Conservation (phyloP, 2,797 vertebrate genomes). For the Sardinella longiceps region DNA sequence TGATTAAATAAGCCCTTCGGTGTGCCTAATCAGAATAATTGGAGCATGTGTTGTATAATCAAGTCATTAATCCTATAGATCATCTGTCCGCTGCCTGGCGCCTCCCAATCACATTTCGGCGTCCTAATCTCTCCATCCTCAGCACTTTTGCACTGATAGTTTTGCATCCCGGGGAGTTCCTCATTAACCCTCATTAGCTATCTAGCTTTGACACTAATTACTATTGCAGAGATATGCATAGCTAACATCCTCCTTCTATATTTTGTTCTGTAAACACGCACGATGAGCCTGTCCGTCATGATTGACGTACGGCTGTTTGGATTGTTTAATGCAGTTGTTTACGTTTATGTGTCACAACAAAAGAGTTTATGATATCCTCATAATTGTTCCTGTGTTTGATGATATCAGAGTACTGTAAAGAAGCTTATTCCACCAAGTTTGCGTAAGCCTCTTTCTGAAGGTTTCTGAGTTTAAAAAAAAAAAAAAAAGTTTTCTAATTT, state of each 20-base stretch:
- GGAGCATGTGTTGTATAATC: conserved; percentile 54
- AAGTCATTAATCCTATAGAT: conserved; percentile 53
- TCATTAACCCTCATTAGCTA: conserved; percentile 64
- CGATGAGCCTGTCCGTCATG: not conserved
- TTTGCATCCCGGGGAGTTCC: conserved; percentile 51
- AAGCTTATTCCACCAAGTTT: not conserved
- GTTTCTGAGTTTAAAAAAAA: not conserved
- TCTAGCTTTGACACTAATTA: conserved; percentile 63
- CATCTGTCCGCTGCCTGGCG: conserved; percentile 33
- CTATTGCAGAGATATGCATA: conserved; percentile 43
- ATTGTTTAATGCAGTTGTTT: not conserved
- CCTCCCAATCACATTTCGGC: conserved; percentile 31
- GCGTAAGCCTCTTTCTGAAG: not conserved
- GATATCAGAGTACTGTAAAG: not conserved
- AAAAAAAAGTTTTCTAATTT: not conserved
- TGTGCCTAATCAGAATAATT: conserved; percentile 50
- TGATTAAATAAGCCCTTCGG: conserved; percentile 41
- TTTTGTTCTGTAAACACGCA: conserved; percentile 1
- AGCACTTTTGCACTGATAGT: conserved; percentile 41
- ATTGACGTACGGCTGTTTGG: not conserved
- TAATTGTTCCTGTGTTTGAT: not conserved
- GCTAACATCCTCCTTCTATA: not conserved
- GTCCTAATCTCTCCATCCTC: conserved; percentile 42
- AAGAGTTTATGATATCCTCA: not conserved
- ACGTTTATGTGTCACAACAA: not conserved